A percentile compares a stretch with the other conserved stretches of the same genome.
Conservation (phyloP, 1,140 invertebrate species). For the Apis cerana region DNA sequence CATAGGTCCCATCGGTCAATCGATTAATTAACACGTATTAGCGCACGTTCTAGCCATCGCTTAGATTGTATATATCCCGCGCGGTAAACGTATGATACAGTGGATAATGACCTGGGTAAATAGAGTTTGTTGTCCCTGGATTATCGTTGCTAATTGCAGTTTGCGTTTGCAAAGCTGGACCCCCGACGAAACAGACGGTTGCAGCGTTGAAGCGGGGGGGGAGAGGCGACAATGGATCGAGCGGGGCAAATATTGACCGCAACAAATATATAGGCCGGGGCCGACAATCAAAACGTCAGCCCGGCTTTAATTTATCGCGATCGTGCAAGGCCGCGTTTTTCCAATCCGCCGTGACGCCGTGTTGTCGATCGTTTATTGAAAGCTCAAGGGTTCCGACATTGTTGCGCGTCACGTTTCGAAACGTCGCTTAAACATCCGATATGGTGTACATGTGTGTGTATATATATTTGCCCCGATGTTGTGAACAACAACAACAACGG, state of each 20-base stretch:
- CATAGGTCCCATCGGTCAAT: constrained; percentile 24
- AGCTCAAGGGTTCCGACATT: neutral
- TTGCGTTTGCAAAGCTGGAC: neutral
- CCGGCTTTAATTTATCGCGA: constrained; percentile 34
- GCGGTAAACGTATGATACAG: constrained; percentile 58
- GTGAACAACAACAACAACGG: too few relatives aligned
- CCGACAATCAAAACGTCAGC: constrained; percentile 40
- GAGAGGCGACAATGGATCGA: constrained; percentile 10
- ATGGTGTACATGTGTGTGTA: too few relatives aligned
- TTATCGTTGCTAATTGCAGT: constrained; percentile 53
- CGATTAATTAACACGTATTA: constrained; percentile 58
- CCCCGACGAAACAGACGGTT: constrained; percentile 19
- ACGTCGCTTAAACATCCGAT: neutral
- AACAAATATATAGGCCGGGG: constrained; percentile 40
- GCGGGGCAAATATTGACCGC: constrained; percentile 40
- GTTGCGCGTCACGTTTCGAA: constrained; percentile 9
- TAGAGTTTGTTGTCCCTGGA: constrained; percentile 45
- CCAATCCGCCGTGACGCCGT: neutral
- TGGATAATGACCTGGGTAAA: constrained; percentile 59
- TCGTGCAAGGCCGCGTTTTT: neutral
- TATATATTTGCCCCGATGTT: too few relatives aligned
- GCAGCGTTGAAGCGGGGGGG: neutral
- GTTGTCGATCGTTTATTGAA: neutral
- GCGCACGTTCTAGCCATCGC: constrained; percentile 53
- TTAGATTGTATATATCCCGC: constrained; percentile 51